Evolutionary conservation across 2,113 vertebrate species (phyloP), one percentile per base, ranked within the genome.

Genomic region (Arenaria interpres): DNA sequence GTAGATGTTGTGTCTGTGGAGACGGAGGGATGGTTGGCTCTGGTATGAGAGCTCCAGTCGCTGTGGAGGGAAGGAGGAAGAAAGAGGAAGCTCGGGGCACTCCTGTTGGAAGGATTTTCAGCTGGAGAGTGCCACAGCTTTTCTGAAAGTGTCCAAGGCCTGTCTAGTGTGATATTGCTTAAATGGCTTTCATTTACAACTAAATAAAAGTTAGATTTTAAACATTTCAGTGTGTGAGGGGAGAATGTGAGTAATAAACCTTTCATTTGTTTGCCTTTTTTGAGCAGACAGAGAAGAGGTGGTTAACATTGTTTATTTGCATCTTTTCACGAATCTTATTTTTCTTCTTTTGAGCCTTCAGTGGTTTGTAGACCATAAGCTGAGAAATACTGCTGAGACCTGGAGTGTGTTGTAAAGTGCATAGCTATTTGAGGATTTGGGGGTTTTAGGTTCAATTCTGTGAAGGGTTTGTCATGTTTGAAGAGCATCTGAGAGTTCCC

Each of bases 11-110:
- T 59, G 46, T 39, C 53, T 50, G 53, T 66, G 43, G 80, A 56
- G 41, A 56, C n/a, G 6, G 21, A 45, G 48, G 39, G 53, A 11
- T 0, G 2, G 9, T 25, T 1, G 6, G 12, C 4, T 24, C 0
- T 0, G 30, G 7, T 32, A 12, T 21, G n/a, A 54, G n/a, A 51
- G 77, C 50, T 53, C 20, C 7, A 0, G 2, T 41, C 8, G 3
- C 17, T 5, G 28, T 14, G 39, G 45, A 46, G 35, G 14, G 32
- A 20, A 45, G 33, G 9, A 33, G 48, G 35, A 39, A 4, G 2
- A 30, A 39, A 4, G 2, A 30, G 48, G 20, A 21, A 84, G 66
- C 50, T 57, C 22, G 37, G 56, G 57, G 57, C 21, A 5, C 12
- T 41, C 9, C 19, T 19, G 0, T 14, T 30, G 41, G 46, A 46